Percentiles rank a stretch among this genome's conserved stretches.
These are phyloP conservation scores for Aethes cnicana DNA, from an alignment of 2,888 invertebrate species.

Conservation along the genomic window DNA sequence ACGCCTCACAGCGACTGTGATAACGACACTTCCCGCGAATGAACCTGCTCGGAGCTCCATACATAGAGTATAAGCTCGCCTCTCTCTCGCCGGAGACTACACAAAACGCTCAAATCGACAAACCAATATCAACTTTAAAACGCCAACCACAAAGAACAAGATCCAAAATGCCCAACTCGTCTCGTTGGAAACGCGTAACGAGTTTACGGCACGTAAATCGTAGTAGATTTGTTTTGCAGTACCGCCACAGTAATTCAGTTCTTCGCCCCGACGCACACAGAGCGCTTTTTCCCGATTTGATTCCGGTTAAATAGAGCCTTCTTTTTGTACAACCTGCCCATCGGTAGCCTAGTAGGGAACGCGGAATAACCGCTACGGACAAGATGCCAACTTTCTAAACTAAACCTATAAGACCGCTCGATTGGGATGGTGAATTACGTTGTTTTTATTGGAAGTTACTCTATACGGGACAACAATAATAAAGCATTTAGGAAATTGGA, in stretches of 20 bases:
- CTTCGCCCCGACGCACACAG: constrained; percentile 64
- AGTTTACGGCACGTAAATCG: constrained; percentile 81
- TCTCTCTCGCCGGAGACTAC: constrained; percentile 62
- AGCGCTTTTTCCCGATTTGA: constrained; percentile 70
- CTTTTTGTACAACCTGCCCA: constrained; percentile 66
- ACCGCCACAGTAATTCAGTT: constrained; percentile 70
- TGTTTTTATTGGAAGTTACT: constrained; percentile 70
- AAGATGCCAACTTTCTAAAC: constrained; percentile 81
- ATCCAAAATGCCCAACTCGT: constrained; percentile 58
- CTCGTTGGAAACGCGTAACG: constrained; percentile 73
- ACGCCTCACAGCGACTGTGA: constrained; percentile 79
- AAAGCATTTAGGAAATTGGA: constrained; percentile 67
- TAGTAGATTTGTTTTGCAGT: constrained; percentile 76
- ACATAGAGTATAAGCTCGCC: constrained; percentile 67
- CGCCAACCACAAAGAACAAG: constrained; percentile 54
- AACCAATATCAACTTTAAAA: constrained; percentile 55
- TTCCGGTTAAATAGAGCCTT: constrained; percentile 71
- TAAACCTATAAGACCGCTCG: constrained; percentile 71
- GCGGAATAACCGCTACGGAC: constrained; percentile 74
- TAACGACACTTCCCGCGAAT: constrained; percentile 74
- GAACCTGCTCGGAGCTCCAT: constrained; percentile 72
- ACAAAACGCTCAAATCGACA: constrained; percentile 46
- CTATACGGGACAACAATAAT: constrained; percentile 60
- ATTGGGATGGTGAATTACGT: constrained; percentile 69
- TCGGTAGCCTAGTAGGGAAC: constrained; percentile 68